phyloP scores from a whole-genome alignment of 2,888 invertebrate species.

The Spisula solida region DNA sequence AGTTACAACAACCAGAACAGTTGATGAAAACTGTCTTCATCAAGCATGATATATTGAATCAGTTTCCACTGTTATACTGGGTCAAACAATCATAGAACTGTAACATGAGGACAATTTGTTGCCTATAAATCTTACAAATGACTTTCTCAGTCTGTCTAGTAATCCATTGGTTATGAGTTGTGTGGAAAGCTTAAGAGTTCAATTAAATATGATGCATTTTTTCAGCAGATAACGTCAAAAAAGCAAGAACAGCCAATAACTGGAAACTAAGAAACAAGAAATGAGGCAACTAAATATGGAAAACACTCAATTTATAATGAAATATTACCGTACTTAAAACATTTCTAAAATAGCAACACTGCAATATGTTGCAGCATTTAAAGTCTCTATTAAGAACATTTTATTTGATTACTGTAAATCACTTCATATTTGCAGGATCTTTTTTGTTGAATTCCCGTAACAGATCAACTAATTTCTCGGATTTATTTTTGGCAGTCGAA shows the following conservation, averaged over 20 bases:
- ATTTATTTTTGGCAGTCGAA: no score
- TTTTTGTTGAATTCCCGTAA: no score
- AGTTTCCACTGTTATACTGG: conserved; percentile 5
- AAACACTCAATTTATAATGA: not conserved
- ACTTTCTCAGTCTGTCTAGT: not conserved
- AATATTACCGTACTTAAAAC: not conserved
- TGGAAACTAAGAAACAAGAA: not conserved
- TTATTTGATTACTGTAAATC: no score
- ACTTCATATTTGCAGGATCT: no score
- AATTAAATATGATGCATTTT: conserved; percentile 7
- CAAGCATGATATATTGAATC: conserved; percentile 36
- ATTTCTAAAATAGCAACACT: not conserved
- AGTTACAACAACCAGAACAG: conserved; percentile 38
- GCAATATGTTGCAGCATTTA: not conserved
- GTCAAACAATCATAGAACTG: conserved; percentile 14
- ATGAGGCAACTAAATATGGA: not conserved
- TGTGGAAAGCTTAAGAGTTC: not conserved
- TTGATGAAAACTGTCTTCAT: conserved; percentile 54
- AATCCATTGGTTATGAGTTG: not conserved
- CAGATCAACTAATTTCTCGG: no score
- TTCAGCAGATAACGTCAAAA: not conserved
- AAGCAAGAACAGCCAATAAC: not conserved
- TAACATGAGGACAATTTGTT: not conserved
- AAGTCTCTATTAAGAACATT: not conserved
- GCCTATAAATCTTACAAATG: conserved; percentile 11